Evolutionary conservation across 1,140 invertebrate genomes (phyloP).

Genomic region (Cryptotermes secundus): DNA sequence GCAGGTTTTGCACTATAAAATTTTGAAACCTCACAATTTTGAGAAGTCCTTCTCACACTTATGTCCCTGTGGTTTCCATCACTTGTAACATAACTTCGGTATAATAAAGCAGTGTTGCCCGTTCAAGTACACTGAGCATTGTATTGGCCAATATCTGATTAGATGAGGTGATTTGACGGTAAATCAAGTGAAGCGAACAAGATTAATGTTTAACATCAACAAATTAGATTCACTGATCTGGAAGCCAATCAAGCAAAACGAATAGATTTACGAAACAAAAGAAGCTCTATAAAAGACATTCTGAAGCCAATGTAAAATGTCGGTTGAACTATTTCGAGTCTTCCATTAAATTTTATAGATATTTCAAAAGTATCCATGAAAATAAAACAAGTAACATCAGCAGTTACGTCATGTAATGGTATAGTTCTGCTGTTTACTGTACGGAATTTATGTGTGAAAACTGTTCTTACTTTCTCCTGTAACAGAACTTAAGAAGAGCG

Average conservation of each 20-base stretch:
- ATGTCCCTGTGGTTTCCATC: no score
- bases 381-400: no score
- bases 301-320: not conserved
- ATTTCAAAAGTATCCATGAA: no score
- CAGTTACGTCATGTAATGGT: no score
- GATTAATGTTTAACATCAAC: constrained; percentile 13
- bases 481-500: not conserved
- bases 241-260: not conserved
- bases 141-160: constrained; percentile 16
- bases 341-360: no score
- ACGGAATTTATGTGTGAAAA: no score
- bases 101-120: not conserved
- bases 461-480: not conserved
- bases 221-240: constrained; percentile 8
- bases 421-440: no score
- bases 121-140: not conserved
- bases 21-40: no score
- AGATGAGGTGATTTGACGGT: constrained; percentile 1
- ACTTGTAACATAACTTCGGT: no score
- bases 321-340: not conserved
- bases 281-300: not conserved
- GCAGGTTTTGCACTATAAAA: no score
- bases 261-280: constrained; percentile 12
- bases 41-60: no score
- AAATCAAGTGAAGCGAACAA: constrained; percentile 12